phyloP scores from a whole-genome alignment of 1,140 invertebrate species.

The Polypedilum vanderplanki region DNA sequence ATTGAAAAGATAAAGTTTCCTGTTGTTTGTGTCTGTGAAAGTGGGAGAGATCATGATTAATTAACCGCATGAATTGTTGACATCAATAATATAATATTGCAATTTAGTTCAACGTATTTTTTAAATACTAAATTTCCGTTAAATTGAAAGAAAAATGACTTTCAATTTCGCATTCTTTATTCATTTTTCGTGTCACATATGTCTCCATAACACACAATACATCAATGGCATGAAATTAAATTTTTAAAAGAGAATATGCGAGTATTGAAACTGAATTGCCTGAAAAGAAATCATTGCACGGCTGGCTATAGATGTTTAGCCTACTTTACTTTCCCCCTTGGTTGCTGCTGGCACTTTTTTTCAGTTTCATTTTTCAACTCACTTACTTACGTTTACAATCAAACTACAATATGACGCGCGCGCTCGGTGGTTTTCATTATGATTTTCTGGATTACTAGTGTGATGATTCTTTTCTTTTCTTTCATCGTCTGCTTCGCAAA shows the following conservation, averaged over 20 bases:
- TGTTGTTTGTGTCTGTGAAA: no score
- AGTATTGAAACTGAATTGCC: background rate
- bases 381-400: background rate
- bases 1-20: no score
- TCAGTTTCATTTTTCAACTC: conserved; percentile 22
- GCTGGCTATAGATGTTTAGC: conserved; percentile 1
- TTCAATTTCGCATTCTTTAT: no score
- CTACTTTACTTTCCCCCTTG: conserved; percentile 23
- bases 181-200: no score
- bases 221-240: no score
- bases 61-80: no score
- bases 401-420: background rate
- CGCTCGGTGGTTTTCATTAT: conserved; percentile 2
- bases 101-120: no score
- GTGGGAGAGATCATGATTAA: no score
- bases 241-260: background rate
- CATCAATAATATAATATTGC: no score
- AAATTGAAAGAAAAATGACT: no score
- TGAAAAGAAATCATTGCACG: conserved; percentile 26
- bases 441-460: conserved; percentile 23
- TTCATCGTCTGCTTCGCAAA: background rate
- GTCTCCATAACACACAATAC: no score
- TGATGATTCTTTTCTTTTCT: conserved; percentile 4
- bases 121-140: no score
- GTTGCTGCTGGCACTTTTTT: conserved; percentile 1